Evolutionary conservation across 2,888 invertebrate genomes (phyloP).

Genomic region (Drosophila paranaensis): DNA sequence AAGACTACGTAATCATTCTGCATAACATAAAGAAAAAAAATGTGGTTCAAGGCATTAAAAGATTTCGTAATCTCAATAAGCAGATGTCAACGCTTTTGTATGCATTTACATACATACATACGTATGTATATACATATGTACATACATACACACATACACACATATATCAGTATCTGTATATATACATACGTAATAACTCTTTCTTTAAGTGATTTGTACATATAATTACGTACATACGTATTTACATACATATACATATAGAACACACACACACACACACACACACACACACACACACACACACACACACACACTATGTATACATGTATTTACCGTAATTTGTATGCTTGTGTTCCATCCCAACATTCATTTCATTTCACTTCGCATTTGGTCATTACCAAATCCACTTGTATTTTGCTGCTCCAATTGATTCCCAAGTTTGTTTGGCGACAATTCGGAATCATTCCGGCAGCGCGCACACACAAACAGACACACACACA

Average conservation of each 20-base stretch:
- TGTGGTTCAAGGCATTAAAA: conserved; percentile 40
- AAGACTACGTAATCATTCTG: conserved; percentile 11
- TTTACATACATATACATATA: background rate
- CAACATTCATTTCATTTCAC: conserved; percentile 22
- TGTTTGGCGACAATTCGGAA: conserved; percentile 59
- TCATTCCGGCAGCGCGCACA: conserved; percentile 39
- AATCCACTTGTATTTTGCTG: conserved; percentile 36
- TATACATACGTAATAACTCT: background rate
- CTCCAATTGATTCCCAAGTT: conserved; percentile 74
- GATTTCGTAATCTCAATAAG: conserved; percentile 36
- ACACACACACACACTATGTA: background rate
- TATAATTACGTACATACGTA: background rate
- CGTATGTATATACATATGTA: background rate
- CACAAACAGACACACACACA: background rate
- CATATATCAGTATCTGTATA: background rate
- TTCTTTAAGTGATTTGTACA: background rate
- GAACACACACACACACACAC: background rate
- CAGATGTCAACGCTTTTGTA: conserved; percentile 40
- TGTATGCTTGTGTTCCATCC: conserved; percentile 1
- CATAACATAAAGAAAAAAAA: conserved; percentile 10
- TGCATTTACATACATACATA: background rate
- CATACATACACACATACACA: background rate
- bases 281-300: background rate
- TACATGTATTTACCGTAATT: background rate
- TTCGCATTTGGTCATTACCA: conserved; percentile 32